Base-by-base conservation (phyloP, 1,140 invertebrate genomes). In the Heliconius congener region DNA sequence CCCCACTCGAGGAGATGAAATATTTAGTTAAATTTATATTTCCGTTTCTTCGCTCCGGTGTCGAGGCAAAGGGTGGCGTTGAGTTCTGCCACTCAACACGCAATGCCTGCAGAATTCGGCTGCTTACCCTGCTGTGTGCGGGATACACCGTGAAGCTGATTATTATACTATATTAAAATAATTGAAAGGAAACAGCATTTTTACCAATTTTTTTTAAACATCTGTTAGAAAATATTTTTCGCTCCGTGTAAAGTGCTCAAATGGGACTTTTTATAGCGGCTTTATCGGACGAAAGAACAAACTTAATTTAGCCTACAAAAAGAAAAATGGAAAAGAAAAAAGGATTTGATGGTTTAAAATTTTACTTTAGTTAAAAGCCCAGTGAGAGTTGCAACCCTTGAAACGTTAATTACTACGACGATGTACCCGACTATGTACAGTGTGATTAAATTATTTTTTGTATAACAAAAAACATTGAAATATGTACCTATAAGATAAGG, bases 231-330 rank as follows among this genome's bases (percentile, higher is more conserved):
- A 23, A 27, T 52, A 23, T 39, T 73, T 71, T 52, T 46, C 72
- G 72, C 23, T 37, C 46, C 72, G 30, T 46, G 72, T 30, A 55
- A 74, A 55, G 13, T 37, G 27, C 9, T 34, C 27, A 30, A 27
- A 37, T 9, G 23, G 57, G 52, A 27, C 30, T 76, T 18, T 42
- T 50, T 42, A 70, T 70, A 57, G 55, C 74, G 23, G 34, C 74
- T n/a, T 60, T 55, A 16, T 70, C 8, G 37, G n/a, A 66, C 57
- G 60, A 76, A 74, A 66, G 37, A 66, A 76, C 37, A 42, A 76
- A 76, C 57, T 76, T 70, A 76, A 76, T 76, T 76, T 76, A 76
- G n/a, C 11, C 37, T 70, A 60, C 52, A 57, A 60, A 37, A 74
- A 39, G 73, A 76, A 76, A 70, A 70, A 30, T 66, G 23, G 66